These are phyloP conservation scores for Parazoanthus swiftii DNA, from an alignment of 92 coral and sea anemone species.

Conservation along the genomic window DNA sequence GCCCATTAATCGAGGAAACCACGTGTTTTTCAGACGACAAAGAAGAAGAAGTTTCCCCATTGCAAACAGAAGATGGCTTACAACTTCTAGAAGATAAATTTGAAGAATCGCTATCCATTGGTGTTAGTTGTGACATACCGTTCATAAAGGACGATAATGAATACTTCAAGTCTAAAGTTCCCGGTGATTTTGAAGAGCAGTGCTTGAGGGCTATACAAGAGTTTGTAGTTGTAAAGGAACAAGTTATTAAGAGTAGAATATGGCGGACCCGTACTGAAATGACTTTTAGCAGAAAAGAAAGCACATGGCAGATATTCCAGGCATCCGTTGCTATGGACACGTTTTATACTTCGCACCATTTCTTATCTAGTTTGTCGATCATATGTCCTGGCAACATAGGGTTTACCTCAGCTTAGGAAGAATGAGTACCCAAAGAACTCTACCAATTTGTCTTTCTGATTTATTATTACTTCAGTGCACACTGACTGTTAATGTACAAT, in stretches of 20 bases:
- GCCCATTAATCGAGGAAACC: constrained; percentile 3
- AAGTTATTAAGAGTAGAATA: constrained; percentile 76
- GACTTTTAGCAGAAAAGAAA: constrained; percentile 77
- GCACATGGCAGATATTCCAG: constrained; percentile 43
- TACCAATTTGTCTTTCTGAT: background rate
- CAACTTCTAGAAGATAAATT: background rate
- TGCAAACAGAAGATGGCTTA: background rate
- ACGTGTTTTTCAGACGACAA: constrained; percentile 27
- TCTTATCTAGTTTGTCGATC: constrained; percentile 37
- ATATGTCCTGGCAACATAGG: constrained; percentile 7
- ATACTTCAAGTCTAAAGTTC: constrained; percentile 64
- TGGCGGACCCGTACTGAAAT: constrained; percentile 74
- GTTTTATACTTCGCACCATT: constrained; percentile 63
- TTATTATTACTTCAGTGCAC: too few species aligned
- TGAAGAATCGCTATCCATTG: background rate
- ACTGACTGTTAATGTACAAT: too few species aligned
- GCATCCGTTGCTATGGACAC: constrained; percentile 57
- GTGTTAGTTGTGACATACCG: background rate
- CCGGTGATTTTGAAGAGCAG: constrained; percentile 64
- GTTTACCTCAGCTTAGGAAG: background rate
- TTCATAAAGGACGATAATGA: constrained; percentile 12
- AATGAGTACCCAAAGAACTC: background rate
- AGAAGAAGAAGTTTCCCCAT: background rate
- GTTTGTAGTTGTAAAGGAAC: constrained; percentile 75
- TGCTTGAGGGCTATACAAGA: constrained; percentile 81